Base-by-base conservation (phyloP, 2,113 vertebrate genomes). In the Serilophus lunatus region DNA sequence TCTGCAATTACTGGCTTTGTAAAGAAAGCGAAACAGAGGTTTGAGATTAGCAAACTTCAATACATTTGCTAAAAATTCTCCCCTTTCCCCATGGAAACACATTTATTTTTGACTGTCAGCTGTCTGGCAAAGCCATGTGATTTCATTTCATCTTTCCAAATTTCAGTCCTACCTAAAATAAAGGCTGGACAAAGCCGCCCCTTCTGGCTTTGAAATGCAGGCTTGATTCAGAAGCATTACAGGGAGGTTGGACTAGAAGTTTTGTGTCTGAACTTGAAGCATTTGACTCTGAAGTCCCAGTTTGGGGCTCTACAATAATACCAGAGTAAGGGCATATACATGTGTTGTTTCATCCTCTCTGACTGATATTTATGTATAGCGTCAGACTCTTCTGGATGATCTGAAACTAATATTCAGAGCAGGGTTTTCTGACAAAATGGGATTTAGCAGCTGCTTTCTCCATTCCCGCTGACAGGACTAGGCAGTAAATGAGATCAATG, bases 61-160 rank as follows among this genome's bases (percentile, higher is more conserved):
- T 93, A 75, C 50, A 51, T 84, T 84, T 90, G 44, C 95, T 96
- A 92, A 95, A 96, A 96, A 95, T 95, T 95, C 64, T 90, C 59
- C 79, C 38, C 16, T 70, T 83, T 77, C 75, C 94, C 68, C 90
- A 95, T 80, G 75, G 92, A 95, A 96, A 93, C 84, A 84, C 36
- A 84, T 94, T 96, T 90, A 91, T 94, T 88, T 96, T 92, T 92
- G 69, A 94, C 76, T 65, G 72, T 94, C 93, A 95, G 94, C 84
- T 92, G 87, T 93, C 92, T 95, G 87, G 87, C 56, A 81, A 78
- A 57, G 49, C 88, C 79, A 78, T 57, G 82, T 94, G 94, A 94
- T 93, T 93, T 86, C 23, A 74, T 70, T 90, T 89, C n/a, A 38
- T 95, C 79, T 95, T 60, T 47, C 90, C 82, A 84, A 54, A 97